Evolutionary conservation across 2,888 invertebrate genomes (phyloP), one percentile per base, ranked within the genome.

Genomic region (Drosophila kuntzei): DNA sequence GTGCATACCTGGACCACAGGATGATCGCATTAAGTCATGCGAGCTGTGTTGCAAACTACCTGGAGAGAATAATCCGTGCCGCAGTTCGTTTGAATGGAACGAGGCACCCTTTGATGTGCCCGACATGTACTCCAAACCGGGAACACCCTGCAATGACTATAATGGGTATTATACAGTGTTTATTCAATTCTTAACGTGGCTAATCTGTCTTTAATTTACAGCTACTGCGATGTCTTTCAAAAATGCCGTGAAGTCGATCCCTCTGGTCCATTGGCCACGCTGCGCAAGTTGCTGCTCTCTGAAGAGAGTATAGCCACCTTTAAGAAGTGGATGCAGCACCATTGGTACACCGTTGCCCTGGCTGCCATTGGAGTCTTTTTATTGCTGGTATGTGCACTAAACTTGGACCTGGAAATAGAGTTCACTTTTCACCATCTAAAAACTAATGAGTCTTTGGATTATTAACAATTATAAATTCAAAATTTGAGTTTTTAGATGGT

Each of bases 141-240:
- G 98, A 63, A 98, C 98, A 51, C 98, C 98, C 0, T 98, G 98
- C 92, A 97, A 98, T 92, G 97, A 97, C 91, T 97, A 98, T 92
- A 97, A 97, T 90, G 98, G 98, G 92, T 94, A 68, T 34, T 50
- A 1, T 14, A n/a, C 11, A 0, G 0, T n/a, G 27, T 20, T 29
- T 7, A 34, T 34, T 4, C 1, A 6, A 27, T 0, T 1, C 2
- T 27, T 20, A 9, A 22, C 9, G 4, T 9, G 0, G 34, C 43
- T 63, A 18, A 63, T 43, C 2, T 8, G 2, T 7, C 0, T 2
- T 12, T 6, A 0, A 1, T 25, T 47, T 49, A 7, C 36, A 94
- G 94, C 41, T 95, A 95, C 92, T 95, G 95, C 90, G 95, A 95
- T 91, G 95, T 95, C 80, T 95, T 95, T 93, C 95, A 95, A 91